Evolutionary conservation across 2,888 invertebrate genomes (phyloP).

Genomic region (Agriopis leucophaearia): DNA sequence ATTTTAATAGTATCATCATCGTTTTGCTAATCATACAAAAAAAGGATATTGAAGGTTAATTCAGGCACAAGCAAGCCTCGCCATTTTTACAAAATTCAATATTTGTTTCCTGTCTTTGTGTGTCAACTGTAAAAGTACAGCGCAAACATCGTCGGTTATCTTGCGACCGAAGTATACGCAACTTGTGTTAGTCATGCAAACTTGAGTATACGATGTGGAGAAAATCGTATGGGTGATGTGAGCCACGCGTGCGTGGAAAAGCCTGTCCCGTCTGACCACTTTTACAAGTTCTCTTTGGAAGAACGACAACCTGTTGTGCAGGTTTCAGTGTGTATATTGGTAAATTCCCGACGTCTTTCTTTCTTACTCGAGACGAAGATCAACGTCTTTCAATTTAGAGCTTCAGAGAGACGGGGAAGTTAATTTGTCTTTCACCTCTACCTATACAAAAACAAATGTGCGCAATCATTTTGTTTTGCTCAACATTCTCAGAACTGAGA

Average conservation of each 20-base stretch:
- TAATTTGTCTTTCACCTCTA: slow-evolving; percentile 23
- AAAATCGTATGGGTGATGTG: slow-evolving; percentile 47
- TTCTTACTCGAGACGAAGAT: slow-evolving; percentile 20
- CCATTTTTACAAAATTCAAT: slow-evolving; percentile 36
- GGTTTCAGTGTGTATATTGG: slow-evolving; percentile 49
- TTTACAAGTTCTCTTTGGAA: slow-evolving; percentile 55
- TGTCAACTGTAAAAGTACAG: slow-evolving; percentile 35
- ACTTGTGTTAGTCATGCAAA: slow-evolving; percentile 46
- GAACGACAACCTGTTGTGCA: slow-evolving; percentile 57
- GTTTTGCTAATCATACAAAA: slow-evolving; percentile 1
- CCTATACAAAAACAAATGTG: slow-evolving; percentile 8
- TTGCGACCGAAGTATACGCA: slow-evolving; percentile 35
- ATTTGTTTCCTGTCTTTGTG: slow-evolving; percentile 42
- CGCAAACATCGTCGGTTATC: slow-evolving; percentile 41
- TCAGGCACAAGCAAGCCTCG: background rate
- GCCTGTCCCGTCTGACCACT: slow-evolving; percentile 52
- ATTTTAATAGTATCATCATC: slow-evolving; percentile 40
- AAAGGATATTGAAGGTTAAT: slow-evolving; percentile 8
- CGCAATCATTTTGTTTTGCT: slow-evolving; percentile 31
- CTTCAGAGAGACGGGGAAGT: slow-evolving; percentile 12
- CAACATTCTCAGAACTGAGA: slow-evolving; percentile 23
- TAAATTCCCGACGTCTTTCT: slow-evolving; percentile 42
- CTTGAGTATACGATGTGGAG: slow-evolving; percentile 47
- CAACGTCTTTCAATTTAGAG: slow-evolving; percentile 22
- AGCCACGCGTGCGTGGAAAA: slow-evolving; percentile 46